Base-by-base conservation (phyloP, 2,113 vertebrate species). In the Tympanuchus pallidicinctus region DNA sequence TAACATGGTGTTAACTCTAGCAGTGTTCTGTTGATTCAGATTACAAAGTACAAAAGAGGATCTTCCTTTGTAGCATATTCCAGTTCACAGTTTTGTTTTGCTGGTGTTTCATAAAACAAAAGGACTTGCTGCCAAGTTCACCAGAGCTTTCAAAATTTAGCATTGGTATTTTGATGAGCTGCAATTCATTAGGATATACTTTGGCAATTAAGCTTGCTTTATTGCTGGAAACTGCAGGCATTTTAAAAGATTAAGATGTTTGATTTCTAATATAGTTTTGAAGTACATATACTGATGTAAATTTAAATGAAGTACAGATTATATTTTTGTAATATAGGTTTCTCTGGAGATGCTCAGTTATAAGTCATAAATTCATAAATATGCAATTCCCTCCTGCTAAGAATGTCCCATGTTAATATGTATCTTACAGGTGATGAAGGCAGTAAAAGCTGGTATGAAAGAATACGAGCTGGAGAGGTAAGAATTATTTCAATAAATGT, bases 401-500 rank as follows among this genome's bases (percentile, higher is more conserved):
- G 42, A 93, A 91, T 85, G 48, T 96, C 88, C 88, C 90, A 85
- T 94, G 89, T 97, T 97, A 89, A 94, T 96, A 32, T 97, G 93
- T 92, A 4, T 96, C 63, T 95, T 96, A 63, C 88, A 98, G 98
- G 98, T 98, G 70, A 98, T 98, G 98, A 98, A 98, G 92, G 97
- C 98, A 5, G 86, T 98, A 56, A 98, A 92, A 97, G 92, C 96
- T 13, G 98, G 98, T 43, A 97, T 98, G 97, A 98, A 98, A 48
- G 98, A 98, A 90, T 98, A 98, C 11, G 98, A 98, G 95, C 65
- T 98, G 96, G 94, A 97, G 74, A 98, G 97, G 97, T 98, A 98
- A 98, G 98, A 87, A 20, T 45, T 85, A 64, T 93, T 95, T 95
- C 81, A 92, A 57, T 92, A 83, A 95, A 77, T 96, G 83, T 89